phyloP scores from a whole-genome alignment of 2,113 vertebrate genomes.

The Chloropsis cyanopogon region DNA sequence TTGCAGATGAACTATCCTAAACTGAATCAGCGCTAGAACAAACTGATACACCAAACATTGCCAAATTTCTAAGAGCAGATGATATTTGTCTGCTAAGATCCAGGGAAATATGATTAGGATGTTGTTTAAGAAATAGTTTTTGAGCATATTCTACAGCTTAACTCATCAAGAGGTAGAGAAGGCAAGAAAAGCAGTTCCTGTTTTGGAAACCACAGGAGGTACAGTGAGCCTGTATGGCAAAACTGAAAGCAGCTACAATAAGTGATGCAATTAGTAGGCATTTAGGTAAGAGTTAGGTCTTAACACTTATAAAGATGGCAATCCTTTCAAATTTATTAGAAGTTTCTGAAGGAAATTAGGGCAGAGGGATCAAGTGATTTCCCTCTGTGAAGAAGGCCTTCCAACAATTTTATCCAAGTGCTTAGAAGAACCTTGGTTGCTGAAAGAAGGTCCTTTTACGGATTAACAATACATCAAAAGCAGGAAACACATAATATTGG shows the following conservation, averaged over 20 bases:
- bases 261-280: neutral
- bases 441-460: neutral
- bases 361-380: neutral
- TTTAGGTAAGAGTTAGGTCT: neutral
- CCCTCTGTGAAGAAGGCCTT: neutral
- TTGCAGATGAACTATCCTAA: conserved; percentile 50
- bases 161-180: neutral
- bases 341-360: neutral
- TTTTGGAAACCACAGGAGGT: neutral
- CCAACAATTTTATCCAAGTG: neutral
- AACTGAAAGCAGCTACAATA: neutral
- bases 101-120: neutral
- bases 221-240: neutral
- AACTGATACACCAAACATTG: neutral
- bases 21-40: conserved; percentile 9
- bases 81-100: neutral
- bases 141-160: neutral
- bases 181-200: neutral
- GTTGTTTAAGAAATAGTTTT: neutral
- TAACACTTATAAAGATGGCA: neutral
- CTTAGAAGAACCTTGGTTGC: neutral
- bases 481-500: neutral
- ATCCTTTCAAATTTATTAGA: neutral
- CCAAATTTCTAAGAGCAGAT: conserved; percentile 1
- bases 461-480: neutral